phyloP scores from a whole-genome alignment of 1,140 invertebrate species.

The Drosophila pseudoobscura region DNA sequence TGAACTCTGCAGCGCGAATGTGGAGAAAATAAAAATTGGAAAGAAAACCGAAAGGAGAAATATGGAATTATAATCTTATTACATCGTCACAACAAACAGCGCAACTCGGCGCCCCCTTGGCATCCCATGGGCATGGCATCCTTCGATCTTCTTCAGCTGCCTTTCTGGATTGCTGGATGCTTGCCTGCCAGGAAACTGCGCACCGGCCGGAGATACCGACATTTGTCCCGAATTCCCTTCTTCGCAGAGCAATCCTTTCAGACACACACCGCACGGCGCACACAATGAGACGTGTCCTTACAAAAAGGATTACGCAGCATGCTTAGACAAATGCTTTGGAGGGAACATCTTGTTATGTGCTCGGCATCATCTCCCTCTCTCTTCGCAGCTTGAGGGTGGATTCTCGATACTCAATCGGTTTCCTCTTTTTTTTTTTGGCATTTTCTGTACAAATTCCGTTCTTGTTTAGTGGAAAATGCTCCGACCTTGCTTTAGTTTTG shows the following conservation, averaged over 20 bases:
- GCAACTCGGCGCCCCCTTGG: conserved; percentile 48
- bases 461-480: conserved; percentile 58
- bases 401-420: conserved; percentile 52
- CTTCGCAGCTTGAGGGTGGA: conserved; percentile 69
- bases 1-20: conserved; percentile 53
- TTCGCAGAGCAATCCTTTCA: conserved; percentile 70
- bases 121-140: conserved; percentile 58
- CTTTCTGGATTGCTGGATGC: conserved; percentile 19
- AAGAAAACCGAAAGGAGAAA: conserved; percentile 46
- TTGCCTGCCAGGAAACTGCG: conserved; percentile 51
- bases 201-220: conserved; percentile 77
- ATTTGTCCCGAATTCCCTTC: conserved; percentile 66
- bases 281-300: conserved; percentile 69
- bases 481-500: conserved; percentile 36
- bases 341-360: conserved; percentile 69
- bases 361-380: conserved; percentile 31
- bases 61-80: conserved; percentile 81
- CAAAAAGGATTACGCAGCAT: conserved; percentile 81
- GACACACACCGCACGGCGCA: conserved; percentile 46
- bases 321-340: conserved; percentile 65
- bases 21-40: conserved; percentile 21
- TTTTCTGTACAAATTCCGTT: conserved; percentile 57
- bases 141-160: conserved; percentile 77
- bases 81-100: conserved; percentile 77
- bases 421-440: conserved; percentile 44